These are phyloP conservation scores for Sabellastarte sp. DNA, from an alignment of 2,888 invertebrate species.

Conservation along the genomic window DNA sequence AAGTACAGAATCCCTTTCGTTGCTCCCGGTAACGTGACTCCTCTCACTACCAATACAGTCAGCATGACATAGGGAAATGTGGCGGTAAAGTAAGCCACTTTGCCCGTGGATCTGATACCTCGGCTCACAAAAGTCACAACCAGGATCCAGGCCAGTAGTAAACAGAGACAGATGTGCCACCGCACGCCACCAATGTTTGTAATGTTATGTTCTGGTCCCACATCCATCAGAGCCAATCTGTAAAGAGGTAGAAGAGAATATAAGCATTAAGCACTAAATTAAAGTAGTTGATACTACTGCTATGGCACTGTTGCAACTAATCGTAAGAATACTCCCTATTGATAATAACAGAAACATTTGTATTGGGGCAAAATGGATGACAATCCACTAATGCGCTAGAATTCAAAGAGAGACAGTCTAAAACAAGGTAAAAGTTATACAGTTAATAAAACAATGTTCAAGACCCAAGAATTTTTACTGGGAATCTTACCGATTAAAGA, in stretches of 20 bases:
- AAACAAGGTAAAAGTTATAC: too few species aligned
- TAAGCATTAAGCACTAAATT: neutral
- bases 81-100: conserved; percentile 34
- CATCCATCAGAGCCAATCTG: conserved; percentile 15
- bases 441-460: too few species aligned
- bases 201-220: conserved; percentile 16
- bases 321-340: too few species aligned
- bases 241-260: neutral
- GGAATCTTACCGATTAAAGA: too few species aligned
- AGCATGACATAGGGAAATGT: conserved; percentile 35
- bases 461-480: too few species aligned
- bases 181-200: conserved; percentile 25
- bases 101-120: conserved; percentile 33
- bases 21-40: conserved; percentile 31
- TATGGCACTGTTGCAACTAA: too few species aligned
- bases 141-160: conserved; percentile 31
- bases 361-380: too few species aligned
- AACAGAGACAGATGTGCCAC: conserved; percentile 31
- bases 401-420: too few species aligned
- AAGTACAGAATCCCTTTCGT: conserved; percentile 29
- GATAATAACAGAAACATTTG: too few species aligned
- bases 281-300: neutral
- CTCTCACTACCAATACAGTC: conserved; percentile 32
- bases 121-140: conserved; percentile 31
- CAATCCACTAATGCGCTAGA: too few species aligned